phyloP scores from a whole-genome alignment of 2,888 invertebrate genomes.

The Pachymerium ferrugineum region DNA sequence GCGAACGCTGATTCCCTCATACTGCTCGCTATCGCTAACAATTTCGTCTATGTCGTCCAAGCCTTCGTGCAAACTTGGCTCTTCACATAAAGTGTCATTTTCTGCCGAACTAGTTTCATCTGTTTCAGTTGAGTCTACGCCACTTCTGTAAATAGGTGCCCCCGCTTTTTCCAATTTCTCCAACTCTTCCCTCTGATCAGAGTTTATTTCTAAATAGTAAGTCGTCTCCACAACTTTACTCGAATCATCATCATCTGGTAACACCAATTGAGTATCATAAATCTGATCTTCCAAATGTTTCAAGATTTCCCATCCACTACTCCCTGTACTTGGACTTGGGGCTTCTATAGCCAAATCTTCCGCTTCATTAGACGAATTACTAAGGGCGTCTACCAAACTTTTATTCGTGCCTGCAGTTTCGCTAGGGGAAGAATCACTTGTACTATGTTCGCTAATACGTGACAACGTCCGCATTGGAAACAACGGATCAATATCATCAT shows the following conservation, averaged over 20 bases:
- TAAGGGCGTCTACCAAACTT: too few relatives aligned
- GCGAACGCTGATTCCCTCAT: slow-evolving; percentile 35
- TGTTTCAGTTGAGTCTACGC: not conserved
- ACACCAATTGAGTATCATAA: slow-evolving; percentile 31
- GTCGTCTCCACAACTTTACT: slow-evolving; percentile 33
- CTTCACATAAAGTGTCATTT: slow-evolving; percentile 39
- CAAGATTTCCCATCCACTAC: not conserved
- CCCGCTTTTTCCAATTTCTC: slow-evolving; percentile 30
- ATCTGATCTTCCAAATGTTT: not conserved
- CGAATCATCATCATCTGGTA: slow-evolving; percentile 33
- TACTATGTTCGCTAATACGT: slow-evolving; percentile 36
- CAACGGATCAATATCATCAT: slow-evolving; percentile 34
- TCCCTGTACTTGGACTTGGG: slow-evolving; percentile 29
- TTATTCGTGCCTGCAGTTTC: slow-evolving; percentile 30
- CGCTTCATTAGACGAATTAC: slow-evolving; percentile 33
- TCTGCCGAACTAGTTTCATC: slow-evolving; percentile 38
- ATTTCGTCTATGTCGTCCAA: slow-evolving; percentile 36
- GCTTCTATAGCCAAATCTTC: slow-evolving; percentile 14
- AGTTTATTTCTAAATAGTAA: slow-evolving; percentile 35
- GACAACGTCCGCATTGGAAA: slow-evolving; percentile 36
- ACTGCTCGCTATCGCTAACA: slow-evolving; percentile 31
- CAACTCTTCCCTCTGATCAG: slow-evolving; percentile 32
- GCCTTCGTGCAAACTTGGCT: slow-evolving; percentile 40
- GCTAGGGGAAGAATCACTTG: slow-evolving; percentile 36
- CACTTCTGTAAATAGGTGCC: not conserved